Conservation (phyloP, 2,888 invertebrate genomes). For the Melanophora roralis region DNA sequence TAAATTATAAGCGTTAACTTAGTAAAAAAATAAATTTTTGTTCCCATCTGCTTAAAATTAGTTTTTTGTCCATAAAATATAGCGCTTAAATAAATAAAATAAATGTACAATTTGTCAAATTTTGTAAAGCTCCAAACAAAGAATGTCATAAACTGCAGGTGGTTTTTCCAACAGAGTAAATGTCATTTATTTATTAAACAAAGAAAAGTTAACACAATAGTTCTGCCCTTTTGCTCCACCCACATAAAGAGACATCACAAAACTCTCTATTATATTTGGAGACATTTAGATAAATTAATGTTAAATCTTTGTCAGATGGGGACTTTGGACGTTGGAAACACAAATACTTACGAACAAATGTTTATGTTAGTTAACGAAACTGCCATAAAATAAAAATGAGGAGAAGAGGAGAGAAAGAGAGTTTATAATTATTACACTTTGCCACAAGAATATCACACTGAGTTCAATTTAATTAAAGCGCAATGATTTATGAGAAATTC, state of each 20-base stretch:
- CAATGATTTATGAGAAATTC: constrained; percentile 64
- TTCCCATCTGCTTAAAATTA: constrained; percentile 5
- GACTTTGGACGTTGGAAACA: neutral
- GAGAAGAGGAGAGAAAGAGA: neutral
- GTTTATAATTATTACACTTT: constrained; percentile 59
- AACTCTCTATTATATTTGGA: neutral
- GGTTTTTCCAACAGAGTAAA: constrained; percentile 21
- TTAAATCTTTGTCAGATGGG: neutral
- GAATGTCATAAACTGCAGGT: constrained; percentile 40
- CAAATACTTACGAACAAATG: neutral
- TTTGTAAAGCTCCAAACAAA: neutral
- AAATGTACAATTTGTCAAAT: constrained; percentile 41
- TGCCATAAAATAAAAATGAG: neutral
- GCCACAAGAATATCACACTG: constrained; percentile 65
- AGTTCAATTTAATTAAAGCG: constrained; percentile 66
- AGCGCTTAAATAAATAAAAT: neutral
- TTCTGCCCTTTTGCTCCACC: neutral
- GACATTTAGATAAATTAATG: neutral
- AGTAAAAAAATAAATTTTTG: neutral
- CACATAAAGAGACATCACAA: neutral
- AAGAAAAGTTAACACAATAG: neutral
- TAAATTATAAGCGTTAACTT: too few species aligned
- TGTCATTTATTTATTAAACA: neutral
- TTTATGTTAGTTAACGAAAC: neutral
- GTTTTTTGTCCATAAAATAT: neutral